Percentiles rank a stretch among this genome's conserved stretches.
Evolutionary conservation across 2,888 invertebrate genomes (phyloP).

Genomic region (Hyppa rectilinea): DNA sequence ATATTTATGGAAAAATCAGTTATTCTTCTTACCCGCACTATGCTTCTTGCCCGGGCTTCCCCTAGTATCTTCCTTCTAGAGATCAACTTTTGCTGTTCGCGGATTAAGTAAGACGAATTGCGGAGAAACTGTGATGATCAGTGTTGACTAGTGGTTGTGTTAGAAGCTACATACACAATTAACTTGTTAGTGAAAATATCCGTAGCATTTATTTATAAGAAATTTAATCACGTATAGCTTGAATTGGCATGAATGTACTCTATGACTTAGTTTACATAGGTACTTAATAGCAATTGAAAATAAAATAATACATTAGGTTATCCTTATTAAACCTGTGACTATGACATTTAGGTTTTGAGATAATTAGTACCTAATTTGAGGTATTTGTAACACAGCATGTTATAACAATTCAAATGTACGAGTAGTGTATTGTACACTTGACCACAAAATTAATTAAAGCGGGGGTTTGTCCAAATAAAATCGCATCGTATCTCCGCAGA

Average conservation of each 20-base stretch:
- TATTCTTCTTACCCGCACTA: too few species aligned
- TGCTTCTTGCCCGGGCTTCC: too few species aligned
- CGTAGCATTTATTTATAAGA: constrained; percentile 16
- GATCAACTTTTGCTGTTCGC: constrained; percentile 34
- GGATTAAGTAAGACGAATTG: constrained; percentile 57
- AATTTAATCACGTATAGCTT: background rate
- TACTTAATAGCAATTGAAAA: too few species aligned
- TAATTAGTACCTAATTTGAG: too few species aligned
- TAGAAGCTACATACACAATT: constrained; percentile 41
- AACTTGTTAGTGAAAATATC: constrained; percentile 40
- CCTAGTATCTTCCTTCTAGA: background rate
- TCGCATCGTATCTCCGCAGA: constrained; percentile 22
- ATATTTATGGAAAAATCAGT: too few species aligned
- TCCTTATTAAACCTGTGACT: too few species aligned
- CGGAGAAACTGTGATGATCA: constrained; percentile 40
- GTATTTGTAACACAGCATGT: background rate
- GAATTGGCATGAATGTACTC: too few species aligned
- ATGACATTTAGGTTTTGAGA: too few species aligned
- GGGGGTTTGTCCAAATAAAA: constrained; percentile 40
- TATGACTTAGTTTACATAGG: too few species aligned
- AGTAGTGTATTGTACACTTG: background rate
- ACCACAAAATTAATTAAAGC: background rate
- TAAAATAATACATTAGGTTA: too few species aligned
- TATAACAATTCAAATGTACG: too few species aligned
- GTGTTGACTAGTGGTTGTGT: constrained; percentile 20